Base-by-base conservation (phyloP, 2,113 vertebrate species). In the Ibidorhyncha struthersii region DNA sequence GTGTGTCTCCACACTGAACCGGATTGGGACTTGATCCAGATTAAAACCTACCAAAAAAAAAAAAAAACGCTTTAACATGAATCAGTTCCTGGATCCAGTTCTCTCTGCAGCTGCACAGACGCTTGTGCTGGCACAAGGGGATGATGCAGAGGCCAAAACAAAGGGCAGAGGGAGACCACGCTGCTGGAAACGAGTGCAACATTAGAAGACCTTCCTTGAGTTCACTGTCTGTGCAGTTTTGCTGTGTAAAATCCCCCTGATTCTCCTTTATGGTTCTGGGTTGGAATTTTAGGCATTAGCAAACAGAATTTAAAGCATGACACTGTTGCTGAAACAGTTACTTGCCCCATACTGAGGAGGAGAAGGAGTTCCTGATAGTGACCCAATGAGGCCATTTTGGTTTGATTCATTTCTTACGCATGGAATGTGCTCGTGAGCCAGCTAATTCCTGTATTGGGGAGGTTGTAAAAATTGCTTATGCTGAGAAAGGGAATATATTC, bases 41-140 rank as follows among this genome's bases (percentile, higher is more conserved):
- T 89, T 86, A 93, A 94, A 96, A 79, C 43, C 65, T 87, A 96
- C 55, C 2, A 13, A 71, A 80, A 80, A 86, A 59, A 19, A 72
- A 49, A 43, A 69, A 90, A 84, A 93, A 79, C n/a, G 38, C 72
- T 96, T 82, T 71, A 84, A 79, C 19, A 20, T 93, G 52, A 90
- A 88, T 93, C 84, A 93, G 62, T 96, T 95, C 41, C 85, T 95
- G 85, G 85, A 95, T 90, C 34, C 62, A 69, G 36, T 94, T 96
- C 78, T 77, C 45, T 92, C 3, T 82, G 67, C 95, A 96, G 91
- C 93, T 96, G 93, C 71, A 82, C 62, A 94, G 91, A 95, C 93
- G 90, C 95, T 96, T 96, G 53, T 96, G 90, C 93, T 96, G 96
- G 96, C 93, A 88, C 74, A 80, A 73, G 43, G 17, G 20, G n/a